Evolutionary conservation across 2,888 invertebrate species (phyloP), one percentile per base, ranked within the genome.

Genomic region (Tillus elongatus): DNA sequence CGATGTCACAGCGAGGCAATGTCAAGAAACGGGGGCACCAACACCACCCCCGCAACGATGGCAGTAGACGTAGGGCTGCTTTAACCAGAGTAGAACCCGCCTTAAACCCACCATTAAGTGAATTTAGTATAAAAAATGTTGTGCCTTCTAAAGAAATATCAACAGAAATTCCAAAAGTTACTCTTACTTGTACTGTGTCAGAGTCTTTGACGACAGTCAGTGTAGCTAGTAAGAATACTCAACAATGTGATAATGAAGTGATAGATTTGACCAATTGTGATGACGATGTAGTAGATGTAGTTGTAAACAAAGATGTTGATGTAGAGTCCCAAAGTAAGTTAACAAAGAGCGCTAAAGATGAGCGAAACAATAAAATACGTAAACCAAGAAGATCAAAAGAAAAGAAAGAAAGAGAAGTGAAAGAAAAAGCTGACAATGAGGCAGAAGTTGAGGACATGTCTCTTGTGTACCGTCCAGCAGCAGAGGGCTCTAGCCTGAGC

Each of bases 21-120:
- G 70, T 66, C 58, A 73, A 72, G 65, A 78, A 79, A 63, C 74
- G 80, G 65, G 81, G 81, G 50, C 81, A 79, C 65, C 81, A 81
- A 66, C 80, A 81, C 68, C 82, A 82, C 69, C 81, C 80, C 60
- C 76, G 80, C 45, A 74, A 79, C 59, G 59, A 62, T 47, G 64
- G 64, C 50, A 58, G 49, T 42, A 58, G 64, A 45, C 53, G 57
- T 39, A 65, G 75, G 58, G 75, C 69, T 66, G 69, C 70, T 66
- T 68, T 71, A 63, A n/a, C n/a, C n/a, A n/a, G n/a, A n/a, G n/a
- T n/a, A n/a, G 70, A 71, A 65, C 65, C 67, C 24, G 19, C 27
- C 30, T 41, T 46, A 64, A 39, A 43, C 33, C 45, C 47, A 37
- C 50, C 52, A 30, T 45, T 51, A 29, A 57, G 54, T 44, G 47